Base-by-base conservation (phyloP, 1,140 invertebrate species). In the Drosophila suzukii region DNA sequence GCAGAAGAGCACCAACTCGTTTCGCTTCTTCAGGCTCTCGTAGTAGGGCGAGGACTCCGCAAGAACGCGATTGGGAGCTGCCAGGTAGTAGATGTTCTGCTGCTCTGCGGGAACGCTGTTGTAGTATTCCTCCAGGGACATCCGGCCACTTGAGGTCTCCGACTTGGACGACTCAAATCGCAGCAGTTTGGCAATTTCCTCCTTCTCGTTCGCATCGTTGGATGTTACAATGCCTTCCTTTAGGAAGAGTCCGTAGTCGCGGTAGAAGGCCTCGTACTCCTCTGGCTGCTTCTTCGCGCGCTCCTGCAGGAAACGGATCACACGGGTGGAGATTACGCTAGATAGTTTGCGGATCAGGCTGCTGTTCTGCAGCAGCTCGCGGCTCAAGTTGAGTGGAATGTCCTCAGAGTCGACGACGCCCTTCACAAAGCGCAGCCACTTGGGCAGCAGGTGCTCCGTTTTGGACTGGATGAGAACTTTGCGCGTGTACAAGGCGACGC, bases 321-420 rank as follows among this genome's bases (percentile, higher is more conserved):
- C 93, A 76, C 97, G 94, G 63, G 95, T 96, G 1, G 97, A 98
- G 12, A 99, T 93, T 34, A 99, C 97, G 59, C 94, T 95, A 27
- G 96, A 94, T 6, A 99, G 92, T 93, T 98, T 98, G 34, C 97
- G 73, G 63, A 99, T 98, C 2, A 99, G 93, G 27, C 95, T 94
- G 92, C 97, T 98, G 86, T 99, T 98, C 93, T 99, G 98, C 13
- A 99, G 93, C 43, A 99, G 93, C 93, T 99, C 98, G 91, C 98
- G 94, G 88, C 98, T 99, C 44, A 99, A 94, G 95, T 99, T 99
- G 17, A 99, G 93, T 10, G 98, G 98, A 94, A 99, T 99, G 91
- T 99, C 98, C 94, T 99, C 98, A 6, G 97, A 98, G 93, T 99
- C 98, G 8, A 99, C 97, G 27, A 99, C 98, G 91, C 98, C 96